These are phyloP conservation scores for Hormaphis cornu DNA, from an alignment of 1,140 invertebrate species.

Conservation along the genomic window DNA sequence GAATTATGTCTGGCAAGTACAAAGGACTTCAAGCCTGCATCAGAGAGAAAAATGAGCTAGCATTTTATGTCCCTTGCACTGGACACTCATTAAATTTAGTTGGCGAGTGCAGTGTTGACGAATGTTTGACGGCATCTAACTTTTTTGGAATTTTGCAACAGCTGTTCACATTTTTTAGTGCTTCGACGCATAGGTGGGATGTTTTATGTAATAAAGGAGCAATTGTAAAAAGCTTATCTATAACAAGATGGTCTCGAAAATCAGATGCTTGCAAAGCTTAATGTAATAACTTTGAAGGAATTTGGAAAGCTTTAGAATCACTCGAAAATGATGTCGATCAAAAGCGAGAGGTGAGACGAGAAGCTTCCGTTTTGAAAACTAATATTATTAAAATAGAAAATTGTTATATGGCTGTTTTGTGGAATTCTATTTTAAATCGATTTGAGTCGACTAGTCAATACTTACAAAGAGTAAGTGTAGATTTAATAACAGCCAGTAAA, in stretches of 20 bases:
- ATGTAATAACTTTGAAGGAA: not conserved
- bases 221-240: slow-evolving; percentile 31
- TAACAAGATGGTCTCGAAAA: slow-evolving; percentile 35
- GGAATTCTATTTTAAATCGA: not conserved
- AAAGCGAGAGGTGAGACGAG: not conserved
- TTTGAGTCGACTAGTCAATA: not conserved
- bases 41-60: slow-evolving; percentile 35
- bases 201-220: slow-evolving; percentile 21
- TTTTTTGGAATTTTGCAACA: slow-evolving; percentile 37
- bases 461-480: not conserved
- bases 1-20: slow-evolving; percentile 40
- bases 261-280: slow-evolving; percentile 32
- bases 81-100: slow-evolving; percentile 41
- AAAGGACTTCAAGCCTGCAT: slow-evolving; percentile 38
- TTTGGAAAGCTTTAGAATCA: not conserved
- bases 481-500: too few species aligned
- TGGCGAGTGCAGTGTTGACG: slow-evolving; percentile 39
- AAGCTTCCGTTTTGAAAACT: not conserved
- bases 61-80: slow-evolving; percentile 39
- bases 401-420: not conserved
- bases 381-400: not conserved
- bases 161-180: slow-evolving; percentile 37
- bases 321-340: not conserved
- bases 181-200: slow-evolving; percentile 36
- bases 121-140: slow-evolving; percentile 34